Evolutionary conservation across 2,888 invertebrate genomes (phyloP), one percentile per base, ranked within the genome.

Genomic region (Selenia dentaria): DNA sequence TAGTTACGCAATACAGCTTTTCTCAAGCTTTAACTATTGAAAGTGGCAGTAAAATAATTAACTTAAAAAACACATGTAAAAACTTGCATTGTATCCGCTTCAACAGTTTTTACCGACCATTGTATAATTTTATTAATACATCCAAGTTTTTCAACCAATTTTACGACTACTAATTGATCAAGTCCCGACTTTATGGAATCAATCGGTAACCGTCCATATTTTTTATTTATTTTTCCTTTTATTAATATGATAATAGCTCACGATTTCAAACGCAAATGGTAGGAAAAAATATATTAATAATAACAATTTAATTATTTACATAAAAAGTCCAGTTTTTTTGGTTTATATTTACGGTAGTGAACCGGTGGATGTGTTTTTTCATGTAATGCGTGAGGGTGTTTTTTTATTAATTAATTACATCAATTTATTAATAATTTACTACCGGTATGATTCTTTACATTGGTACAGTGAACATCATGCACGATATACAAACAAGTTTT

Each of bases 301-400:
- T 28, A 47, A 32, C 24, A 35, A 24, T 8, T 35, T 40, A 42
- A 52, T 43, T 28, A 32, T 16, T 36, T 14, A 22, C 32, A 10
- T 6, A 32, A 54, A 52, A 40, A 45, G 16, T 1, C 14, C n/a
- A n/a, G n/a, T n/a, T n/a, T 37, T 45, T 31, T 28, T 1, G 28
- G 50, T 47, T 53, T 45, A 26, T 51, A 54, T 51, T 49, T 46
- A 38, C 48, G 48, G 48, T 48, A 48, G 42, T 46, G 28, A 28
- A 16, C 11, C 35, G 11, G 26, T 38, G 44, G 11, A 33, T 37
- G 8, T 12, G 27, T 45, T 46, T 46, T 41, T 46, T 40, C 13
- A 16, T 10, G 6, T 12, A 25, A 24, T 10, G 33, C 39, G 45
- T 37, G 31, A 50, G 42, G 10, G 36, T 35, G 2, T 16, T 16